Percentiles rank a stretch among this genome's conserved stretches.
Evolutionary conservation across 2,113 vertebrate genomes (phyloP).

Genomic region (Gobio gobio): DNA sequence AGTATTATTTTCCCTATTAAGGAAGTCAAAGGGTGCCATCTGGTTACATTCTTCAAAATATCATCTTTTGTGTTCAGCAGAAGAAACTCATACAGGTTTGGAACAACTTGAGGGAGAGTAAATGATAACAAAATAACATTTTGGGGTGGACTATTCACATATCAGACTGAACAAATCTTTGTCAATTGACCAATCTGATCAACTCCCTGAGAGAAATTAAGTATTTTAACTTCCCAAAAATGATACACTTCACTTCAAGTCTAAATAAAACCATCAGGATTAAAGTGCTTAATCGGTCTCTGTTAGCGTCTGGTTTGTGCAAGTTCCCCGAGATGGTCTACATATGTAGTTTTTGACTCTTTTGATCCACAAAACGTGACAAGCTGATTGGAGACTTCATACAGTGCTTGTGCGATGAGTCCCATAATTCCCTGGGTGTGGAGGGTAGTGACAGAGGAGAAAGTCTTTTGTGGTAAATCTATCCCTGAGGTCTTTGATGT

Average conservation of each 20-base stretch:
- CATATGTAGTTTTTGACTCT: background rate
- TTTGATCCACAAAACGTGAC: constrained; percentile 17
- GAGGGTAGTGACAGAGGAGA: constrained; percentile 15
- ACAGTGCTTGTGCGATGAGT: background rate
- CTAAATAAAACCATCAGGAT: background rate
- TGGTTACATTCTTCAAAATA: too few relatives aligned
- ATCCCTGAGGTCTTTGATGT: constrained; percentile 2
- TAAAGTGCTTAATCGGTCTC: background rate
- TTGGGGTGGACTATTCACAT: too few relatives aligned
- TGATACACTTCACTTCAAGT: background rate
- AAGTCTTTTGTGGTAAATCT: constrained; percentile 21
- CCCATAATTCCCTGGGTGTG: background rate
- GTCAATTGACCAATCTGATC: background rate
- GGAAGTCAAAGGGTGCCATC: too few relatives aligned
- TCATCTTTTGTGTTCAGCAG: too few relatives aligned
- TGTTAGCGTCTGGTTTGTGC: background rate
- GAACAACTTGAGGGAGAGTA: too few relatives aligned
- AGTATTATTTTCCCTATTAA: too few relatives aligned
- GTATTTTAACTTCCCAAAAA: background rate
- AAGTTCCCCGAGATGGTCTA: background rate
- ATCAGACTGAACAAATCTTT: background rate
- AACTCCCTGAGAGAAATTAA: background rate
- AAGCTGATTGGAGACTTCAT: constrained; percentile 13
- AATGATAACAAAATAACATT: too few relatives aligned
- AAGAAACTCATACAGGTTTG: too few relatives aligned